phyloP scores from a whole-genome alignment of 2,113 vertebrate species.

The Hiodon tergisus region DNA sequence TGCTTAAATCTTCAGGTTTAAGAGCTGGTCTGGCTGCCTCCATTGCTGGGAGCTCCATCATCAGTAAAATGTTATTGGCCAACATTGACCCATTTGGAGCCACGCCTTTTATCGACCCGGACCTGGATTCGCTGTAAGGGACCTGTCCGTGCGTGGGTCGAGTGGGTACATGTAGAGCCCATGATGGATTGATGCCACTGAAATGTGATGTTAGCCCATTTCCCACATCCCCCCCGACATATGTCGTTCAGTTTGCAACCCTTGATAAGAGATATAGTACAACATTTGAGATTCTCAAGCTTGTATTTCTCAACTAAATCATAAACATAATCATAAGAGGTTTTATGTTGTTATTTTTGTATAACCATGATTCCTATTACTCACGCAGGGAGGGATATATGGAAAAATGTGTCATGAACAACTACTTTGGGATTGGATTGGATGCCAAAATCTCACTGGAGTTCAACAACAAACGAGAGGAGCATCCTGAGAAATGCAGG shows the following conservation, averaged over 20 bases:
- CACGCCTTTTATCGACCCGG: conserved; percentile 92
- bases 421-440: conserved; percentile 95
- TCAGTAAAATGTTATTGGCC: conserved; percentile 97
- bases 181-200: background rate
- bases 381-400: conserved; percentile 83
- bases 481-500: conserved; percentile 98
- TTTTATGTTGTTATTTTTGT: background rate
- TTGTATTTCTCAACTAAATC: background rate
- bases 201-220: too few species aligned
- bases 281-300: background rate
- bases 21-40: conserved; percentile 92
- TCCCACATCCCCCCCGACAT: too few species aligned
- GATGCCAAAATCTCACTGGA: conserved; percentile 98
- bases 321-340: background rate
- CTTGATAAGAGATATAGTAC: too few species aligned
- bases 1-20: conserved; percentile 67
- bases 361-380: background rate
- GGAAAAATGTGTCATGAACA: conserved; percentile 99
- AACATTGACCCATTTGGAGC: conserved; percentile 95
- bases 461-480: conserved; percentile 96
- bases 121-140: conserved; percentile 90
- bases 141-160: background rate
- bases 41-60: conserved; percentile 96
- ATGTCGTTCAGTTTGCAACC: too few species aligned
- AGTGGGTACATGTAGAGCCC: background rate